Conservation (phyloP, 2,113 vertebrate species). For the Aplodontia rufa region DNA sequence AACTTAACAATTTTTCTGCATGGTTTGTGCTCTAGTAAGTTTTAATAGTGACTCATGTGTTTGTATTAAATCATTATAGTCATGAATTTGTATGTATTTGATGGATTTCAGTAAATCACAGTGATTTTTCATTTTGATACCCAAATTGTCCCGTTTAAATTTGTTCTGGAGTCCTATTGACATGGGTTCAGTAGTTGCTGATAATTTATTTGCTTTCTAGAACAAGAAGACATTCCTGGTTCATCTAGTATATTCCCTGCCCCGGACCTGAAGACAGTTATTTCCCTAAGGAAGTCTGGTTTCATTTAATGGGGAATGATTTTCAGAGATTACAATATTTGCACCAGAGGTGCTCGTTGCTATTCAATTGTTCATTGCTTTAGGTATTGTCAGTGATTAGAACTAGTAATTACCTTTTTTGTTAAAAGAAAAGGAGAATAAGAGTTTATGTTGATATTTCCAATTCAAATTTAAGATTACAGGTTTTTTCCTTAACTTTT, state of each 20-base stretch:
- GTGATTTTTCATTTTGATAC: conserved; percentile 33
- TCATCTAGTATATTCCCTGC: background rate
- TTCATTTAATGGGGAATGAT: conserved; percentile 37
- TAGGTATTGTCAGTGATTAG: background rate
- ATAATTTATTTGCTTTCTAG: conserved; percentile 32
- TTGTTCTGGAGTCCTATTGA: background rate
- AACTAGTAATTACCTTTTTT: background rate
- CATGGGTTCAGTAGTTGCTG: background rate
- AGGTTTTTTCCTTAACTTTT: conserved; percentile 28
- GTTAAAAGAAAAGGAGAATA: background rate
- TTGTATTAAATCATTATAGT: conserved; percentile 21
- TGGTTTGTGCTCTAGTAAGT: background rate
- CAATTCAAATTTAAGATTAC: background rate
- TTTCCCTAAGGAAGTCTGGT: conserved; percentile 11
- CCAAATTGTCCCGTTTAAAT: background rate
- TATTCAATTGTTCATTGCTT: background rate
- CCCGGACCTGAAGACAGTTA: background rate
- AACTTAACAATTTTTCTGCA: conserved; percentile 15
- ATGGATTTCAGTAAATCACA: background rate
- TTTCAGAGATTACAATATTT: conserved; percentile 14
- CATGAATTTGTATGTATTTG: conserved; percentile 22
- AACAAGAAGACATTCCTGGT: background rate
- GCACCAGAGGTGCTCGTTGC: background rate
- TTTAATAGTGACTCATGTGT: background rate
- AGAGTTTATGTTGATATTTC: background rate